phyloP scores from a whole-genome alignment of 2,797 vertebrate species.

The Scolopax bukidnonensis region DNA sequence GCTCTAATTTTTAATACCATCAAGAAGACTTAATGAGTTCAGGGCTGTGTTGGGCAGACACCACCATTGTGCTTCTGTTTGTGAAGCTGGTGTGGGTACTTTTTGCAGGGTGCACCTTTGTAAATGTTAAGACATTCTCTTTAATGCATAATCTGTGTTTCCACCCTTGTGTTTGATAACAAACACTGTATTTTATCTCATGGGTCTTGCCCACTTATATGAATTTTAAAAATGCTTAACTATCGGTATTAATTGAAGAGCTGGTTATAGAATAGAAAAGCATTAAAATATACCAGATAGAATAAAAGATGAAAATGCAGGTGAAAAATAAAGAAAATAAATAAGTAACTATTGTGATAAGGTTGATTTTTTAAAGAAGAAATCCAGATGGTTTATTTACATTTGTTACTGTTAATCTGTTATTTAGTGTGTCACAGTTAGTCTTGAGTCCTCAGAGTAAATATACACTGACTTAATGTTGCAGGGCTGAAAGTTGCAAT shows the following conservation, averaged over 20 bases:
- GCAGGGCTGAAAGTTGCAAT: not conserved
- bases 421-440: not conserved
- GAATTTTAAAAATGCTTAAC: not conserved
- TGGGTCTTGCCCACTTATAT: not conserved
- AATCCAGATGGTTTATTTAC: not conserved
- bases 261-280: not conserved
- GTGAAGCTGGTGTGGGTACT: not conserved
- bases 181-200: not conserved
- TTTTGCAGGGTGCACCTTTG: fast-evolving
- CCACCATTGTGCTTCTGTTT: not conserved
- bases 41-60: not conserved
- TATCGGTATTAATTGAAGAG: not conserved
- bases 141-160: not conserved
- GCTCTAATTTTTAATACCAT: not conserved
- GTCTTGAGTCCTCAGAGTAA: not conserved
- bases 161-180: not conserved
- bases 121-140: not conserved
- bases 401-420: not conserved
- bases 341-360: not conserved
- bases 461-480: not conserved
- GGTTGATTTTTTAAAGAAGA: not conserved
- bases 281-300: not conserved
- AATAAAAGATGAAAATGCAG: not conserved
- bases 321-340: not conserved
- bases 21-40: not conserved